Evolutionary conservation across 2,888 invertebrate genomes (phyloP).

Genomic region (Arge pagana): DNA sequence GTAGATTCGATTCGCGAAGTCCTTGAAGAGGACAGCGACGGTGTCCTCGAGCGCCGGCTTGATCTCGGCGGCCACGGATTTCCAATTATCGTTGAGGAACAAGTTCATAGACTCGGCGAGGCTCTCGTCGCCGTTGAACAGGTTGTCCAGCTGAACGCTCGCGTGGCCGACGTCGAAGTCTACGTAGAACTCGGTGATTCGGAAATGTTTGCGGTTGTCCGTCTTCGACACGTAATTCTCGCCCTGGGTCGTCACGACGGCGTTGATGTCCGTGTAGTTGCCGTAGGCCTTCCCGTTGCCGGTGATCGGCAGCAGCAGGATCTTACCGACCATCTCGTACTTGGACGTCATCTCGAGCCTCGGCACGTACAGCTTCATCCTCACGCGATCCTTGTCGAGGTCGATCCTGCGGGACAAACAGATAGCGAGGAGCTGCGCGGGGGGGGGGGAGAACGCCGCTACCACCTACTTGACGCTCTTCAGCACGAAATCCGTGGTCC

Average conservation of each 20-base stretch:
- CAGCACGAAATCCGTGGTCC: conserved; percentile 68
- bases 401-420: conserved; percentile 61
- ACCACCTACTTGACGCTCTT: conserved; percentile 68
- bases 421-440: conserved; percentile 9
- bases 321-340: conserved; percentile 71
- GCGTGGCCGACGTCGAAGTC: conserved; percentile 71
- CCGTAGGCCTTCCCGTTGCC: conserved; percentile 71
- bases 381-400: conserved; percentile 63
- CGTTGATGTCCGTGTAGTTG: conserved; percentile 73
- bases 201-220: conserved; percentile 60
- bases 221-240: conserved; percentile 60
- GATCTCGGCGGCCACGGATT: conserved; percentile 70
- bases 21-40: conserved; percentile 63
- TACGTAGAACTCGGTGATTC: conserved; percentile 68
- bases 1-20: conserved; percentile 66
- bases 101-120: conserved; percentile 73
- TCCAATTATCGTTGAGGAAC: conserved; percentile 81
- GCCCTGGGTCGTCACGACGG: conserved; percentile 65
- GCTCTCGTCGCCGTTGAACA: conserved; percentile 70
- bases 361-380: conserved; percentile 68
- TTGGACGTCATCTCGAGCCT: conserved; percentile 67
- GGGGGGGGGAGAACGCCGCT: neutral
- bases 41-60: conserved; percentile 72
- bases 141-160: conserved; percentile 68
- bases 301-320: conserved; percentile 74